phyloP scores from a whole-genome alignment of 2,113 vertebrate species.

The Bubo bubo region DNA sequence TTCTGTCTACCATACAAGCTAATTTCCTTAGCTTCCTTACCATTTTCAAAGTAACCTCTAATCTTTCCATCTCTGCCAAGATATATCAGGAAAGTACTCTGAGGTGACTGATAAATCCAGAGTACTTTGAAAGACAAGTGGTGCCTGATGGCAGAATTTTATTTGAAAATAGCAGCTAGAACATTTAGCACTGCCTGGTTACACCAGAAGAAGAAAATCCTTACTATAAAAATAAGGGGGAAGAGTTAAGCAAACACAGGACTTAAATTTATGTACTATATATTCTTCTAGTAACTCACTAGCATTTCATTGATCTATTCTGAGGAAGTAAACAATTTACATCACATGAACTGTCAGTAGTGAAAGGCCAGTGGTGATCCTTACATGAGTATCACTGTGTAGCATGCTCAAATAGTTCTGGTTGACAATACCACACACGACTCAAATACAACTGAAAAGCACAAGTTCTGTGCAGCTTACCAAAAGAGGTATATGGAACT shows the following conservation, averaged over 20 bases:
- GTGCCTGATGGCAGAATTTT: too few relatives aligned
- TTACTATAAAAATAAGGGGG: neutral
- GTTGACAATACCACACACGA: neutral
- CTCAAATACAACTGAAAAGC: neutral
- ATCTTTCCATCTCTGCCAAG: too few relatives aligned
- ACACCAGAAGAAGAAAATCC: neutral
- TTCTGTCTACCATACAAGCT: too few relatives aligned
- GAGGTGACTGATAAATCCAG: too few relatives aligned
- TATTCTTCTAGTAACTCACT: neutral
- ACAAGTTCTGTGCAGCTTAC: neutral
- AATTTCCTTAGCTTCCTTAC: too few relatives aligned
- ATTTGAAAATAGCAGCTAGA: too few relatives aligned
- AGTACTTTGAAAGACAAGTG: too few relatives aligned
- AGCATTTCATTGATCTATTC: neutral
- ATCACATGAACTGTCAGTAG: neutral
- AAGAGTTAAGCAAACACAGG: neutral
- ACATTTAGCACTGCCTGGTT: neutral
- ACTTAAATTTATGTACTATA: neutral
- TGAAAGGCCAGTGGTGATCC: neutral
- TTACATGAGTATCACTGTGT: neutral
- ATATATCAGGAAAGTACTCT: too few relatives aligned
- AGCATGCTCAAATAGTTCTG: neutral
- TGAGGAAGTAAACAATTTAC: neutral
- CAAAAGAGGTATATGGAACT: neutral
- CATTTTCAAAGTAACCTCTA: too few relatives aligned